Evolutionary conservation across 1,140 invertebrate genomes (phyloP).

Genomic region (Lethrus apterus): DNA sequence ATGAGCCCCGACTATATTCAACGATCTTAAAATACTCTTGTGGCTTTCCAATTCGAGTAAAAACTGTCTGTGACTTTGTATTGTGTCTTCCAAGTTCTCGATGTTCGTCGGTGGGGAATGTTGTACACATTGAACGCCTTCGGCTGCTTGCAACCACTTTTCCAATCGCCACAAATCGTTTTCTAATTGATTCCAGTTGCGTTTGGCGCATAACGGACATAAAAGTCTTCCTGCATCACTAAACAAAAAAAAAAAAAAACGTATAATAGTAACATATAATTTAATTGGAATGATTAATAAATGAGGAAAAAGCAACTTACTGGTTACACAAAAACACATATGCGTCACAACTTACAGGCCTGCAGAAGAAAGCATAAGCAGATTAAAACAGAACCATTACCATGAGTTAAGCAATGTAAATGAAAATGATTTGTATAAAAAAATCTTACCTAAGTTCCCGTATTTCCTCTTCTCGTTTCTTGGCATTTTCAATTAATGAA

Average conservation of each 20-base stretch:
- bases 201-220: conserved; percentile 72
- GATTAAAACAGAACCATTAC: conserved; percentile 27
- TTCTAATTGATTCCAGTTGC: conserved; percentile 83
- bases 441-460: conserved; percentile 58
- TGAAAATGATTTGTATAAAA: background rate
- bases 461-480: conserved; percentile 65
- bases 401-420: background rate
- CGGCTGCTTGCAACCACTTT: conserved; percentile 83
- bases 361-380: conserved; percentile 42
- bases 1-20: conserved; percentile 80
- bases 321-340: conserved; percentile 60
- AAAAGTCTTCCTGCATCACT: conserved; percentile 69
- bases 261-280: conserved; percentile 7
- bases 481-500: conserved; percentile 59
- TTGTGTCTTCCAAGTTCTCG: conserved; percentile 75
- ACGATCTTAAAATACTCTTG: conserved; percentile 72
- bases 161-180: conserved; percentile 84
- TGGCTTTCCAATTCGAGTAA: conserved; percentile 82
- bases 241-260: conserved; percentile 22
- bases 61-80: conserved; percentile 75
- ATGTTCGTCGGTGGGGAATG: conserved; percentile 63
- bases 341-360: conserved; percentile 52
- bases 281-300: background rate
- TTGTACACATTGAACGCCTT: conserved; percentile 68
- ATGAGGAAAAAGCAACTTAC: conserved; percentile 47